Evolutionary conservation across 2,888 invertebrate genomes (phyloP).

Genomic region (Drosophila limbata): DNA sequence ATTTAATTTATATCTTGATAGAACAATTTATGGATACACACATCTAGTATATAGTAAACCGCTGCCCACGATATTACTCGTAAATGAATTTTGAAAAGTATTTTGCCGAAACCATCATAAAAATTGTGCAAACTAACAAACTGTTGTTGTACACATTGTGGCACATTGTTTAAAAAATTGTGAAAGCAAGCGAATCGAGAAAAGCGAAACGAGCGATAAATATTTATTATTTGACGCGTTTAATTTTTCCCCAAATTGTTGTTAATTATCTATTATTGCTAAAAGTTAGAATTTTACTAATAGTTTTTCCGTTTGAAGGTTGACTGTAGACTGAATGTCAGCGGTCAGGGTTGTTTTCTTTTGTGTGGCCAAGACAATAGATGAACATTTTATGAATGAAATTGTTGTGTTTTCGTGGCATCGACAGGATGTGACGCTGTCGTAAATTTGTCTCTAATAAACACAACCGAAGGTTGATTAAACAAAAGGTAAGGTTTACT

Average conservation of each 20-base stretch:
- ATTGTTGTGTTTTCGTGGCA: slow-evolving; percentile 17
- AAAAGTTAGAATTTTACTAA: slow-evolving; percentile 36
- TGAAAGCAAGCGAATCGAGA: slow-evolving; percentile 23
- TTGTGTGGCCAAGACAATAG: slow-evolving; percentile 34
- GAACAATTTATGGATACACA: slow-evolving; percentile 2
- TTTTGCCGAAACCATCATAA: slow-evolving; percentile 44
- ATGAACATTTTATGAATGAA: slow-evolving; percentile 42
- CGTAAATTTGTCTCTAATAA: slow-evolving; percentile 66
- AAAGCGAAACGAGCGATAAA: slow-evolving; percentile 45
- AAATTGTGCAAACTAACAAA: slow-evolving; percentile 38
- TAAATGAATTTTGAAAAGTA: slow-evolving; percentile 43
- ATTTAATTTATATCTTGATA: slow-evolving; percentile 7
- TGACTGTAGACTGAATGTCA: slow-evolving; percentile 53
- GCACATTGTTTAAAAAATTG: slow-evolving; percentile 50
- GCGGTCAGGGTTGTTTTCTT: slow-evolving; percentile 57
- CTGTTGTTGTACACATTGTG: slow-evolving; percentile 46
- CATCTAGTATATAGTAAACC: slow-evolving; percentile 3
- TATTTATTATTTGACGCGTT: slow-evolving; percentile 68
- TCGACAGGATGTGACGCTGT: slow-evolving; percentile 75
- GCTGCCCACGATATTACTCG: slow-evolving; percentile 45
- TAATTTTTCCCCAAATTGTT: slow-evolving; percentile 33
- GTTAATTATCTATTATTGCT: slow-evolving; percentile 65
- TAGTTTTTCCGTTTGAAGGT: slow-evolving; percentile 50
- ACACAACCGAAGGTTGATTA: slow-evolving; percentile 67
- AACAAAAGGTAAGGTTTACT: slow-evolving; percentile 59